These are phyloP conservation scores for Prionchulus punctatus DNA, from an alignment of 2,888 invertebrate species.

Conservation along the genomic window DNA sequence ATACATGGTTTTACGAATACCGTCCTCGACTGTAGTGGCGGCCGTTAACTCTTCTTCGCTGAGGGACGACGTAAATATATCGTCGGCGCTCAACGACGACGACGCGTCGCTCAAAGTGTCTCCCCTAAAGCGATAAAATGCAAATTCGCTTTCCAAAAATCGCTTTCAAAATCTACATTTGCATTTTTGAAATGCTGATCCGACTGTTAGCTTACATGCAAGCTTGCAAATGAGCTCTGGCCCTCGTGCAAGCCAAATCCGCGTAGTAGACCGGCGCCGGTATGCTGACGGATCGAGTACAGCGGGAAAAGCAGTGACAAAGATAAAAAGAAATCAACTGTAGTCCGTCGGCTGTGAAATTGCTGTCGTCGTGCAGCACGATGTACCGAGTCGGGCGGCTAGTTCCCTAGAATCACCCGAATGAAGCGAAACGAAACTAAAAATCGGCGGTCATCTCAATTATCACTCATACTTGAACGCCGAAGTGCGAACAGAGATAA, in stretches of 20 bases:
- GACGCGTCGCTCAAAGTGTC: not conserved
- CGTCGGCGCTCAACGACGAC: too few species aligned
- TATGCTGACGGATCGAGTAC: constrained; percentile 16
- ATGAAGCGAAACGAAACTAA: too few species aligned
- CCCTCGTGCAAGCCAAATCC: not conserved
- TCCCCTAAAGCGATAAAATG: not conserved
- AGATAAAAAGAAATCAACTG: constrained; percentile 20
- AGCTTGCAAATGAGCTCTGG: not conserved
- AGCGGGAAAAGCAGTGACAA: constrained; percentile 20
- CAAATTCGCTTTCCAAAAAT: not conserved
- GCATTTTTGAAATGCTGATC: not conserved
- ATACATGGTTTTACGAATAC: not conserved
- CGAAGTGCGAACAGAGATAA: constrained; percentile 21
- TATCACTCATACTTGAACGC: constrained; percentile 18
- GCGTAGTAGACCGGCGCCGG: constrained; percentile 18
- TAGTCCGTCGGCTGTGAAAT: constrained; percentile 17
- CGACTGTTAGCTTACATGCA: not conserved
- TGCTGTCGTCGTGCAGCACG: constrained; percentile 20
- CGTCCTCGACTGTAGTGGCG: not conserved
- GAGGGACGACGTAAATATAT: too few species aligned
- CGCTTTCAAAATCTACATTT: not conserved
- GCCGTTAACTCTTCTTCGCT: not conserved
- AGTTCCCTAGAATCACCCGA: constrained; percentile 21
- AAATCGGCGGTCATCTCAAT: too few species aligned
- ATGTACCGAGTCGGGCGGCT: constrained; percentile 24